A percentile compares a stretch with the other conserved stretches of the same genome.
phyloP scores from a whole-genome alignment of 2,888 invertebrate genomes.

The Agonopterix arenella region DNA sequence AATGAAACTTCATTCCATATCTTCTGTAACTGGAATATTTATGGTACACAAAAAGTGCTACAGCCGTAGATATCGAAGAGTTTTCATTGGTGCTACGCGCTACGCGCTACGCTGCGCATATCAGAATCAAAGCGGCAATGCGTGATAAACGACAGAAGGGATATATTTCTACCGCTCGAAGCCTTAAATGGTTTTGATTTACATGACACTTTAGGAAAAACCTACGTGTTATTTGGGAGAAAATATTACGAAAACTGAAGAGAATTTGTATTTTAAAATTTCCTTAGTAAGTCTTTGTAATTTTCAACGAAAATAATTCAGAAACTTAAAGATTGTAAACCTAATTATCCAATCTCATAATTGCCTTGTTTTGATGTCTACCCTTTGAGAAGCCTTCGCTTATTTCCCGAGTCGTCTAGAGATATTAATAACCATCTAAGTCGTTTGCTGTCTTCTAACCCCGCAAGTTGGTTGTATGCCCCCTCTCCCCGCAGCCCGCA shows the following conservation, averaged over 20 bases:
- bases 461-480: constrained; percentile 37
- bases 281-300: constrained; percentile 3
- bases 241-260: too few species aligned
- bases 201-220: background rate
- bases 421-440: constrained; percentile 73
- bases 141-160: too few species aligned
- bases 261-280: too few species aligned
- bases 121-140: too few species aligned
- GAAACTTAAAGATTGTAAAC: constrained; percentile 57
- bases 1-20: background rate
- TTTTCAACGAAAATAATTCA: constrained; percentile 32
- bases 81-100: too few species aligned
- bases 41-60: too few species aligned
- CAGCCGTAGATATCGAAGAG: too few species aligned
- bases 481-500: constrained; percentile 7
- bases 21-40: constrained; percentile 1
- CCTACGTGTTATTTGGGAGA: background rate
- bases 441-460: constrained; percentile 52
- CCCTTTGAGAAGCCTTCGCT: constrained; percentile 66
- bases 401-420: constrained; percentile 62
- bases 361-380: constrained; percentile 74
- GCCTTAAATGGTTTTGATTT: too few species aligned
- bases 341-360: constrained; percentile 71
- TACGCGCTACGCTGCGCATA: too few species aligned
- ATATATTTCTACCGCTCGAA: too few species aligned